Evolutionary conservation across 2,888 invertebrate genomes (phyloP).

Genomic region (Epistrophe grossulariae): DNA sequence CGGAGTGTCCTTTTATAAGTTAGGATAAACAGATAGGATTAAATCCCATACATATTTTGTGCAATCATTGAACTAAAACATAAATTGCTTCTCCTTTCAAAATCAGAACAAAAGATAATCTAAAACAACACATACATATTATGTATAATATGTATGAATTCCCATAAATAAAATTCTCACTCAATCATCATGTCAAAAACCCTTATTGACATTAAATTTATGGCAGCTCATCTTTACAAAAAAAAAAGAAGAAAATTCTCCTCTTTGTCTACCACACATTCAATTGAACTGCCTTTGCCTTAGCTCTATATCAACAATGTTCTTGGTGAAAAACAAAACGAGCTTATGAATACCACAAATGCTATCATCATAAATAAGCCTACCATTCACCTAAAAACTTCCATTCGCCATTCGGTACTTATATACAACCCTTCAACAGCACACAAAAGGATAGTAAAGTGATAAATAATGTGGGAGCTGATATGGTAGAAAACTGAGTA

Average conservation of each 20-base stretch:
- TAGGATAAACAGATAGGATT: neutral
- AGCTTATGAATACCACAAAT: constrained; percentile 39
- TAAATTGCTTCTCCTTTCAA: neutral
- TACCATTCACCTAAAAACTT: constrained; percentile 13
- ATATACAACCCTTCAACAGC: constrained; percentile 49
- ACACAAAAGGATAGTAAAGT: constrained; percentile 38
- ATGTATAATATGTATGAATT: neutral
- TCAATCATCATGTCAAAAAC: constrained; percentile 24
- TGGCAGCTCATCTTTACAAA: neutral
- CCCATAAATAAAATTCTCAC: constrained; percentile 1
- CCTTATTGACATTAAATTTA: constrained; percentile 46
- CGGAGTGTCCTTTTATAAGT: neutral
- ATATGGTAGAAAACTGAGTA: neutral
- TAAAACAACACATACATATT: neutral
- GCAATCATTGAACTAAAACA: neutral
- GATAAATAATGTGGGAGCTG: constrained; percentile 35
- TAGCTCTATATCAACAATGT: neutral
- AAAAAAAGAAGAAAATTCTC: neutral
- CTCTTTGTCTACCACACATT: constrained; percentile 25
- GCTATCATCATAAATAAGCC: constrained; percentile 59
- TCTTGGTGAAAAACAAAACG: constrained; percentile 31
- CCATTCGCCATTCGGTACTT: constrained; percentile 1
- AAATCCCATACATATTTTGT: neutral
- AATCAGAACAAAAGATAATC: neutral
- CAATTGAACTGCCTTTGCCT: constrained; percentile 9